phyloP scores from a whole-genome alignment of 2,113 vertebrate genomes.

The Piprites chloris region DNA sequence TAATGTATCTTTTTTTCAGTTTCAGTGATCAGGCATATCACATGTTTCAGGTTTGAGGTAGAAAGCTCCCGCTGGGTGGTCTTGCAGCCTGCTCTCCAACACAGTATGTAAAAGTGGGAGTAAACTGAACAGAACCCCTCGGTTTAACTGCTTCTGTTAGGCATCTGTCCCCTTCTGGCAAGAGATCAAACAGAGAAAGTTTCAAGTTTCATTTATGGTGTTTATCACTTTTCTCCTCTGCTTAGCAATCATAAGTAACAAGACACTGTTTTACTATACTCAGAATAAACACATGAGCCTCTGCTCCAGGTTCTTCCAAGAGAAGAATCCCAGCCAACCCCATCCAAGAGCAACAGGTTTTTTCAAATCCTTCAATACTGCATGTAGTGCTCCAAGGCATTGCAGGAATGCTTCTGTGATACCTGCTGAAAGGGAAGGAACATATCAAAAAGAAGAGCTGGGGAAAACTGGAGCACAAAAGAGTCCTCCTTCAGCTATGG shows the following conservation, averaged over 20 bases:
- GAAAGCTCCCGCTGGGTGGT: neutral
- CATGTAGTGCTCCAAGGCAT: accelerated
- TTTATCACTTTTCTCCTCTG: neutral
- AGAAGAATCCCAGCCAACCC: neutral
- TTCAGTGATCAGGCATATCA: neutral
- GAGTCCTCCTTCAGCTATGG: neutral
- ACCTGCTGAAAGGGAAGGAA: neutral
- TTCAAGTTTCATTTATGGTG: neutral
- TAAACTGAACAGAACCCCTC: neutral
- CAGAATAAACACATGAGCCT: accelerated
- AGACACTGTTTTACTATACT: neutral
- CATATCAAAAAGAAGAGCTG: neutral
- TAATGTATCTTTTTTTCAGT: accelerated
- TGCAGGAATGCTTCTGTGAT: neutral
- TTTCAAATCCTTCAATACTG: neutral
- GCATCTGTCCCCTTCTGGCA: neutral
- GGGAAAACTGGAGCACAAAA: neutral
- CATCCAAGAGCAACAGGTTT: neutral
- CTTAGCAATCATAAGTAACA: neutral
- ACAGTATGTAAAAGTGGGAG: neutral
- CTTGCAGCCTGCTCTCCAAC: neutral
- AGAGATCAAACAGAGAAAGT: neutral
- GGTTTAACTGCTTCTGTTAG: neutral
- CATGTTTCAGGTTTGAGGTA: neutral
- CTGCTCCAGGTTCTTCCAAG: neutral